Evolutionary conservation across 2,113 vertebrate species (phyloP), one percentile per base, ranked within the genome.

Genomic region (Bos indicus): DNA sequence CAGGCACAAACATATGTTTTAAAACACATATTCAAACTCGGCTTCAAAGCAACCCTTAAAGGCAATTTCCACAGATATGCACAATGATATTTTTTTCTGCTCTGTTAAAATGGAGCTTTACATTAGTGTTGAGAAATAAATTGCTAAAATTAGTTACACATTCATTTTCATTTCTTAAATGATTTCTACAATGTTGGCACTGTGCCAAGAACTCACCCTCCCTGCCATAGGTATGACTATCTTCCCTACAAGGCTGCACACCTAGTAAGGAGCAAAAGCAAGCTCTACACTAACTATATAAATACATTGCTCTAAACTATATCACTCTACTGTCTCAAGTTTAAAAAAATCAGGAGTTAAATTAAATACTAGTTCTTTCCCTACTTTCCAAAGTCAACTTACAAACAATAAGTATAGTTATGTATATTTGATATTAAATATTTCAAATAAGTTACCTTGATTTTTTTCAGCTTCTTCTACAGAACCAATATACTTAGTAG

Each of bases 401-500:
- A 28, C 1, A 88, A 54, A 60, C 4, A 87, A 17, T 67, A 77
- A 67, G 54, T 86, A 51, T 4, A 82, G 12, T 43, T 19, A 54
- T 56, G 74, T 59, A 36, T 60, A 93, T 13, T 17, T 52, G 14
- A 92, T 43, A 88, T 48, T 19, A 77, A 71, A 51, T 82, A 93
- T 89, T 88, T 86, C 46, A 88, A 97, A 95, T 86, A 82, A 89
- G 48, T 97, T 99, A 99, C 99, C 99, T 99, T 99, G 99, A 97
- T 99, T 99, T 98, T 99, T 99, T 98, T 99, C 99, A 52, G 99
- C 99, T 97, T 99, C 99, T 78, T 99, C 99, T 78, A 99, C 99
- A 81, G 99, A 99, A 48, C 99, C 99, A 96, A 99, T 99, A 85
- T 99, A 99, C 96, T 98, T 99, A 95, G 57, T 99, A 93, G 99